Conservation (phyloP, 2,113 vertebrate genomes). For the Serilophus lunatus region DNA sequence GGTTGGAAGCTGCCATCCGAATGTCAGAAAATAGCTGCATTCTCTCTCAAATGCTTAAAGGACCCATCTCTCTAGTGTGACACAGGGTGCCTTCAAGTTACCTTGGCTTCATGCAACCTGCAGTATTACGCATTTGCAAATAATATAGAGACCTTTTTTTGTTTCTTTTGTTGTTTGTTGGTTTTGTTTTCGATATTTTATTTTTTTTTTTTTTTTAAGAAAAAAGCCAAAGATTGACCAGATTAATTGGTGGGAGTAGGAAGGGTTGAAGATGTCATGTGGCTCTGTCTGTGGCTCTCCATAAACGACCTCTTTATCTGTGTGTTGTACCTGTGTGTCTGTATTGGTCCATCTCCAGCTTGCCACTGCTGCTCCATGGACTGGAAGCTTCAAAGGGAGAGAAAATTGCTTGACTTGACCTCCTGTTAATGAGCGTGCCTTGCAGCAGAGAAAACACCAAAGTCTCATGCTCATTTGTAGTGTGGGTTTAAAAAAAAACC, state of each 20-base stretch:
- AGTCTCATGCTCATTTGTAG: conserved; percentile 26
- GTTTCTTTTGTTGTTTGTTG: not conserved
- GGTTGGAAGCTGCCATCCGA: not conserved
- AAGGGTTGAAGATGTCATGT: not conserved
- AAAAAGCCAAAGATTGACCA: conserved; percentile 73
- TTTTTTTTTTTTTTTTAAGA: not conserved
- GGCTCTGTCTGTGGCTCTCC: conserved; percentile 54
- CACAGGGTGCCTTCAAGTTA: conserved; percentile 70
- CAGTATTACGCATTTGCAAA: conserved; percentile 60
- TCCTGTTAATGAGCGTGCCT: conserved; percentile 34
- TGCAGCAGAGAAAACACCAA: conserved; percentile 56
- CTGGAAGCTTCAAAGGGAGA: conserved; percentile 18
- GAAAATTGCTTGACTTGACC: not conserved
- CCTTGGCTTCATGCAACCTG: conserved; percentile 44
- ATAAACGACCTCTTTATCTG: not conserved
- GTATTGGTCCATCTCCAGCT: not conserved
- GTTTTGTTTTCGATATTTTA: not conserved
- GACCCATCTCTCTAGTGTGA: conserved; percentile 25
- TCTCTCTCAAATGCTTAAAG: not conserved
- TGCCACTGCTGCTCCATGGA: conserved; percentile 37
- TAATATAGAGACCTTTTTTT: not conserved
- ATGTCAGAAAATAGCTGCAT: not conserved
- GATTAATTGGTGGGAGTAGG: conserved; percentile 25
- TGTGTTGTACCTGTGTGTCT: conserved; percentile 23
- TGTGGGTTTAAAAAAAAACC: not conserved